Percentiles rank a stretch among this genome's conserved stretches.
These are phyloP conservation scores for Origma solitaria DNA, from an alignment of 2,113 vertebrate genomes.

Conservation along the genomic window DNA sequence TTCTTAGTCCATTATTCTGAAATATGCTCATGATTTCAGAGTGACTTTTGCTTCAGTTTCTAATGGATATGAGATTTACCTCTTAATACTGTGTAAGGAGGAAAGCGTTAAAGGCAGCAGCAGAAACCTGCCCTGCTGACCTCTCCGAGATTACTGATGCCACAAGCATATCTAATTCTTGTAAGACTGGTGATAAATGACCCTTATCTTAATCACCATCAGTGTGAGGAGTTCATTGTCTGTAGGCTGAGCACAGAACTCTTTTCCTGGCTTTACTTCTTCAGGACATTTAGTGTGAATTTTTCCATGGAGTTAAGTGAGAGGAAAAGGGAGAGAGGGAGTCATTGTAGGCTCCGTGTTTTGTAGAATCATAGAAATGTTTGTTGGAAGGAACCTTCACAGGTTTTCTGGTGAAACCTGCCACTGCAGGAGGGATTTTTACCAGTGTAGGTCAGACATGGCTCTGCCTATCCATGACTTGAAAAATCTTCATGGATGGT, in stretches of 20 bases:
- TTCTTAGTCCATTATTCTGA: neutral
- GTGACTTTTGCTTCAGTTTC: neutral
- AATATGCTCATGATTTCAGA: neutral
- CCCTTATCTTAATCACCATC: neutral
- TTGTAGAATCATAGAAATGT: neutral
- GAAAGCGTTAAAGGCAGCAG: neutral
- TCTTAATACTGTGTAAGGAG: neutral
- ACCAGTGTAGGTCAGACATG: neutral
- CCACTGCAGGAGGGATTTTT: neutral
- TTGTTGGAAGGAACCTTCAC: neutral
- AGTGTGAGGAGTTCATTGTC: neutral
- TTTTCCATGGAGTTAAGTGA: neutral
- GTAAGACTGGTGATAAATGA: neutral
- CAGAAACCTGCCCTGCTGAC: neutral
- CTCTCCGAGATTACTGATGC: neutral
- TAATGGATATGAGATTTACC: neutral
- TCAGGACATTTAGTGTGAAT: neutral
- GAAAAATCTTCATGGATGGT: neutral
- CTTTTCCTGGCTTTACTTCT: neutral
- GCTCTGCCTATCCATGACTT: neutral
- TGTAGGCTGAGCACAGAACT: neutral
- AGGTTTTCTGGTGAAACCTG: neutral
- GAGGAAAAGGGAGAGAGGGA: neutral
- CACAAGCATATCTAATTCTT: neutral
- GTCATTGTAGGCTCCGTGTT: neutral